Base-by-base conservation (phyloP, 2,113 vertebrate species). In the Balaeniceps rex region DNA sequence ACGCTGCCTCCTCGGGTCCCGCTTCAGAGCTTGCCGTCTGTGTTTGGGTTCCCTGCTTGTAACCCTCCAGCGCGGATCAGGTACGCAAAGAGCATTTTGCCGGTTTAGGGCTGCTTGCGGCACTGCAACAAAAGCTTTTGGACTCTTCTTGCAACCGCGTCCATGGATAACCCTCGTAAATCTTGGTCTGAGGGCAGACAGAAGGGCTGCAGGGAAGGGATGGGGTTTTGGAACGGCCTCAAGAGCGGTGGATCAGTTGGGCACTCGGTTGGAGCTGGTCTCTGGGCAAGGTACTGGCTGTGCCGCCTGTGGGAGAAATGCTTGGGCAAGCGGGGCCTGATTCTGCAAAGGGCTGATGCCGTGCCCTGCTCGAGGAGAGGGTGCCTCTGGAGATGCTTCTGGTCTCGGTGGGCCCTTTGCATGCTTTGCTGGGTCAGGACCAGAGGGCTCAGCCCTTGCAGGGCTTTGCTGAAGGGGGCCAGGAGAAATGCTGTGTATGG, bases 181-280 rank as follows among this genome's bases (percentile, higher is more conserved):
- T 94, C 64, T 55, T 23, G 74, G 69, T 82, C 12, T 82, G 88
- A 95, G 80, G 83, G 85, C 72, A 81, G 95, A 58, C 82, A 77
- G 69, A 78, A 92, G 52, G 8, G 64, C 83, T 64, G 83, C 61
- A 49, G 88, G 86, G 76, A 71, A 71, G 64, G 80, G 65, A 69
- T 60, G 76, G 66, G 90, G 69, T 52, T 83, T 93, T 94, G 88
- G 76, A 90, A 3, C 18, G 29, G 71, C 26, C 46, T 80, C 49
- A n/a, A 34, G 58, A 92, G 83, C 0, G 2, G 24, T 25, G 51
- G 81, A 61, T 87, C 81, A 36, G 6, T 46, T 42, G 64, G 54
- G 42, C 10, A 2, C 38, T 92, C 0, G 2, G 64, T 31, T 91
- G 90, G 54, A 93, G 42, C 24, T 10, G 2, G 34, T 47, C 34